Conservation (phyloP, 2,888 invertebrate species). For the Galerucella pusilla region DNA sequence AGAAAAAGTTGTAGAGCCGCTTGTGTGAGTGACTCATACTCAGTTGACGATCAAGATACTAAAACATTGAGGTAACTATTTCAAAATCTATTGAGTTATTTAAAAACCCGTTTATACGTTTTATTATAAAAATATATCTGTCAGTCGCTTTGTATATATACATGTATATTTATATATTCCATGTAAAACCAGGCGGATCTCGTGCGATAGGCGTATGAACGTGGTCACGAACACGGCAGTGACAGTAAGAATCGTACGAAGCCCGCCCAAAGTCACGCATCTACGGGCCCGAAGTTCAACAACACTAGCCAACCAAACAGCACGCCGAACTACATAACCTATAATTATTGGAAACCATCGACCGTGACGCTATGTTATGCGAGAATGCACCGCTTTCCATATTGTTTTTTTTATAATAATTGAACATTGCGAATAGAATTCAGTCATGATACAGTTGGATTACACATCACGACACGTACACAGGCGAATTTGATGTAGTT, state of each 20-base stretch:
- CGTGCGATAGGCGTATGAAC: conserved; percentile 57
- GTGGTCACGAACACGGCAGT: conserved; percentile 61
- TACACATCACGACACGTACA: not conserved
- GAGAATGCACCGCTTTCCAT: conserved; percentile 47
- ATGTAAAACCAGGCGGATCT: conserved; percentile 56
- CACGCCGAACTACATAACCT: conserved; percentile 59
- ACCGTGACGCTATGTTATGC: conserved; percentile 55
- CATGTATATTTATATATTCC: conserved; percentile 29
- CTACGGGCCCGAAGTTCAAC: conserved; percentile 59
- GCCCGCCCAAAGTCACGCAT: conserved; percentile 64
- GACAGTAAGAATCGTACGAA: conserved; percentile 59
- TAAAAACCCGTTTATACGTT: not conserved
- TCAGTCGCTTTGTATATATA: not conserved
- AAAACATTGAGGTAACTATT: not conserved
- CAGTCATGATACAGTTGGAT: conserved; percentile 36
- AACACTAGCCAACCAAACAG: conserved; percentile 61
- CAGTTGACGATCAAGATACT: not conserved
- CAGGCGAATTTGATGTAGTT: not conserved
- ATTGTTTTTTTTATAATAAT: conserved; percentile 48
- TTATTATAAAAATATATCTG: not conserved
- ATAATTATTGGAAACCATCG: conserved; percentile 64
- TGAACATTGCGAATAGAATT: conserved; percentile 35
- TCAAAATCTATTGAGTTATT: not conserved
- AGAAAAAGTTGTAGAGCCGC: too few relatives aligned
- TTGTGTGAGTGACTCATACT: not conserved